These are phyloP conservation scores for Mamestra configurata DNA, from an alignment of 1,140 invertebrate genomes.

Conservation along the genomic window DNA sequence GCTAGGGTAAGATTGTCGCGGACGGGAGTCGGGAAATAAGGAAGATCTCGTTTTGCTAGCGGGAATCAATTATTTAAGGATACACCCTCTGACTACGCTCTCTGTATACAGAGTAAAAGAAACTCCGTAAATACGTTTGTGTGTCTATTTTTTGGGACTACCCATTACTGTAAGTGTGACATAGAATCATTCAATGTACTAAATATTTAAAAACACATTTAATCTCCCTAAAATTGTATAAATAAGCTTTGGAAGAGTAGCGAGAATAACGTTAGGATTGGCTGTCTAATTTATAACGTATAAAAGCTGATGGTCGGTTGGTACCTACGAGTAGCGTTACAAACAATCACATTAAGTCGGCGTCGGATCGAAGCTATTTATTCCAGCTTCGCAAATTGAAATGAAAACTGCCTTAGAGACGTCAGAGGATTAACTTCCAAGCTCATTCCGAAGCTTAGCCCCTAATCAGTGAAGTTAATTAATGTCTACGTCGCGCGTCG, in stretches of 20 bases:
- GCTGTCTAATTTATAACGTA: not conserved
- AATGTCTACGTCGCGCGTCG: slow-evolving; percentile 53
- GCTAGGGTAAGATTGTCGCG: slow-evolving; percentile 45
- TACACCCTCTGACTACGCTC: slow-evolving; percentile 15
- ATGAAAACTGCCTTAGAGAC: slow-evolving; percentile 44
- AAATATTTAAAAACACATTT: not conserved
- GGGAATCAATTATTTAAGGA: slow-evolving; percentile 56
- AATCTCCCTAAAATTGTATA: not conserved
- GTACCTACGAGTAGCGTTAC: slow-evolving; percentile 19
- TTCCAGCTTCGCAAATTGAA: slow-evolving; percentile 43
- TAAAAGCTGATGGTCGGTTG: not conserved
- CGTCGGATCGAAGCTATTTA: slow-evolving; percentile 38
- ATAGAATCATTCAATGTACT: not conserved
- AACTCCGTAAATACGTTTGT: slow-evolving; percentile 22
- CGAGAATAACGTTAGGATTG: not conserved
- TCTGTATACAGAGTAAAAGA: slow-evolving; percentile 17
- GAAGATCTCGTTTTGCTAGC: slow-evolving; percentile 42
- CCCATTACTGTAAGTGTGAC: not conserved
- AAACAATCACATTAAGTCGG: slow-evolving; percentile 11
- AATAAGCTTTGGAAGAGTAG: not conserved
- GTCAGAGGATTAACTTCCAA: slow-evolving; percentile 45
- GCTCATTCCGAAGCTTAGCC: slow-evolving; percentile 57
- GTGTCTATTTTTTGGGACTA: slow-evolving; percentile 10
- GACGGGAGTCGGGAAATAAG: slow-evolving; percentile 29
- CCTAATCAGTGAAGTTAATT: slow-evolving; percentile 58